phyloP scores from a whole-genome alignment of 1,140 invertebrate genomes.

The Microplitis mediator region DNA sequence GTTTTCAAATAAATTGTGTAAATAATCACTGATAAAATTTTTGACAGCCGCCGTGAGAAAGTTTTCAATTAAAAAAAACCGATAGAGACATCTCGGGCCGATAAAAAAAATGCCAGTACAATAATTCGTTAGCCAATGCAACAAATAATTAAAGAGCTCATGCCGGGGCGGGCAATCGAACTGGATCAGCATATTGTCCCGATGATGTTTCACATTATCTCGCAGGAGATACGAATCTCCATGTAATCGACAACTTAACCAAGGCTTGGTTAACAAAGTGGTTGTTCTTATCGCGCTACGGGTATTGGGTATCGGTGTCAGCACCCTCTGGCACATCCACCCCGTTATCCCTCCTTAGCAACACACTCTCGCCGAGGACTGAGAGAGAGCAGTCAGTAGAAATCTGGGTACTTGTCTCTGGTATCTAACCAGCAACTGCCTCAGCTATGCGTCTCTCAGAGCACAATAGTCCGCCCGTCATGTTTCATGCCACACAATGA shows the following conservation, averaged over 20 bases:
- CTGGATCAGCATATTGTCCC: constrained; percentile 44
- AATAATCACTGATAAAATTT: too few species aligned
- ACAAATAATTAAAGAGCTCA: background rate
- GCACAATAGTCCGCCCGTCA: constrained; percentile 56
- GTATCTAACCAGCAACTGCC: background rate
- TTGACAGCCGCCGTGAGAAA: too few species aligned
- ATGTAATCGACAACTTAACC: constrained; percentile 49
- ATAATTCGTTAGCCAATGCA: too few species aligned
- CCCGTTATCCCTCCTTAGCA: background rate
- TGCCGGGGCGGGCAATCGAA: constrained; percentile 16
- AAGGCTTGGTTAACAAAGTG: constrained; percentile 56
- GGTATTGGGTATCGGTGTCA: constrained; percentile 18
- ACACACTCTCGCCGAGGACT: constrained; percentile 8
- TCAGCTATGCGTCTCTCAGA: constrained; percentile 48
- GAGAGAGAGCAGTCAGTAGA: too few species aligned
- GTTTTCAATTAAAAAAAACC: too few species aligned
- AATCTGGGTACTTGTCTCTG: background rate
- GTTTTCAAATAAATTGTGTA: too few species aligned
- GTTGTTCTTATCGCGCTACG: constrained; percentile 59
- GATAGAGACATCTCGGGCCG: too few species aligned
- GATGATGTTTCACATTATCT: constrained; percentile 60
- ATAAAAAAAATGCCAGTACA: too few species aligned
- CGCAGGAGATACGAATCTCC: constrained; percentile 51
- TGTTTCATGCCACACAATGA: constrained; percentile 59
- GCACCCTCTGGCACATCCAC: background rate